Conservation (phyloP, 1,140 invertebrate species). For the Camponotus pennsylvanicus region DNA sequence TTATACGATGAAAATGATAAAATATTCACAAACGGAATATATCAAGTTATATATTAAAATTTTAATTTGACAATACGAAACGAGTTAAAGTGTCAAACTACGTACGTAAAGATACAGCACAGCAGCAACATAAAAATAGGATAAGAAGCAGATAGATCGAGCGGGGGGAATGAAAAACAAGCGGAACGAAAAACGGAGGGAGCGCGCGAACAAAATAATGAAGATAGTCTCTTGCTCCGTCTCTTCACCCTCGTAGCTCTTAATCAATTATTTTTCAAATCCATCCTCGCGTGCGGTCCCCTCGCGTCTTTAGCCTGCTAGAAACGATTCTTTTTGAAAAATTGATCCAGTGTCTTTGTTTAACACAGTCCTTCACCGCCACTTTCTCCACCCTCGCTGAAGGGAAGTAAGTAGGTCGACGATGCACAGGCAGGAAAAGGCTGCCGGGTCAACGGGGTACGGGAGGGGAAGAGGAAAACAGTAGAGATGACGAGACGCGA, state of each 20-base stretch:
- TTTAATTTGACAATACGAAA: not conserved
- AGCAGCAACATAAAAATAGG: not conserved
- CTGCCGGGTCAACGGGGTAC: conserved; percentile 13
- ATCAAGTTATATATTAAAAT: not conserved
- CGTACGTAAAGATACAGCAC: conserved; percentile 28
- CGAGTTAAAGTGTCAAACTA: not conserved
- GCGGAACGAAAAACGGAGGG: not conserved
- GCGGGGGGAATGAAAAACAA: not conserved
- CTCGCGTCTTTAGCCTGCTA: not conserved
- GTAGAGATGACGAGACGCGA: not conserved
- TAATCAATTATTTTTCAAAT: conserved; percentile 69
- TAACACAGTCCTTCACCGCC: conserved; percentile 15
- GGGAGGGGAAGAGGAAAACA: not conserved
- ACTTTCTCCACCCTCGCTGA: conserved; percentile 1
- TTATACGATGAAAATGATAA: not conserved
- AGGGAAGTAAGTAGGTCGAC: conserved; percentile 62
- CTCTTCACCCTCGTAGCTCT: conserved; percentile 43
- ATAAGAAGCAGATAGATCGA: conserved; percentile 15
- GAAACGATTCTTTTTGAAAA: conserved; percentile 59
- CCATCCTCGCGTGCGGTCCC: not conserved
- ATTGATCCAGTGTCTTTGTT: conserved; percentile 54
- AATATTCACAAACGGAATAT: not conserved
- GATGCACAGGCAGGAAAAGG: conserved; percentile 41
- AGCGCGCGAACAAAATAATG: conserved; percentile 43
- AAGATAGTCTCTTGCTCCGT: conserved; percentile 9